Evolutionary conservation across 2,888 invertebrate species (phyloP).

Genomic region (Orchesella flavescens): DNA sequence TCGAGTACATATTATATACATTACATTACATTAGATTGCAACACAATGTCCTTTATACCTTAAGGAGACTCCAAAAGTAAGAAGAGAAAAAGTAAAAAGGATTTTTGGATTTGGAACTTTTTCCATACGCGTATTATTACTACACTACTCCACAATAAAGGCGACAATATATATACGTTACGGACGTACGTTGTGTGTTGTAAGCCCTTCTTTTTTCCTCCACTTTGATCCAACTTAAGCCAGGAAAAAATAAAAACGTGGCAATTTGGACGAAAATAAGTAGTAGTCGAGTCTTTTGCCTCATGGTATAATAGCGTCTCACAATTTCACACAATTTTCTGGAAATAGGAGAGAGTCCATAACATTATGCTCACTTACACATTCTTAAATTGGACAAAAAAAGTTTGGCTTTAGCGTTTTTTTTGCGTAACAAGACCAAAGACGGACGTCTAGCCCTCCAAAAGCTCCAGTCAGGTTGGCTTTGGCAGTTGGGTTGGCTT

Average conservation of each 20-base stretch:
- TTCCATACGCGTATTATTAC: no score
- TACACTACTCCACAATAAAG: no score
- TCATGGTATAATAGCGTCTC: neutral
- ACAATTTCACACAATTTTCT: neutral
- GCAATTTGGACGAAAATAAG: conserved; percentile 6
- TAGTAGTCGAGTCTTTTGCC: neutral
- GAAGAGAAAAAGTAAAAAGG: no score
- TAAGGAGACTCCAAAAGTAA: no score
- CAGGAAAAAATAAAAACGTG: neutral
- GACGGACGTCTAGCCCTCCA: neutral
- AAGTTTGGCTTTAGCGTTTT: neutral
- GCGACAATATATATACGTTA: no score
- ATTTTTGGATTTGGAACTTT: no score
- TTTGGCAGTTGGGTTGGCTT: no score
- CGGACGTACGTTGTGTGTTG: no score
- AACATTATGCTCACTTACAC: neutral
- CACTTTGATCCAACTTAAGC: conserved; percentile 11
- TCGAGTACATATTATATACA: neutral
- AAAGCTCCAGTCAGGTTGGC: no score
- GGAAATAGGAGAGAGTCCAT: neutral
- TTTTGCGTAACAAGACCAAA: neutral
- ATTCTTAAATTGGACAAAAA: neutral
- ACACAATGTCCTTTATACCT: no score
- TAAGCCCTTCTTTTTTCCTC: neutral
- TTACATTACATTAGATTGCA: neutral